Evolutionary conservation across 2,113 vertebrate genomes (phyloP), one percentile per base, ranked within the genome.

Genomic region (Cinclus mexicanus): DNA sequence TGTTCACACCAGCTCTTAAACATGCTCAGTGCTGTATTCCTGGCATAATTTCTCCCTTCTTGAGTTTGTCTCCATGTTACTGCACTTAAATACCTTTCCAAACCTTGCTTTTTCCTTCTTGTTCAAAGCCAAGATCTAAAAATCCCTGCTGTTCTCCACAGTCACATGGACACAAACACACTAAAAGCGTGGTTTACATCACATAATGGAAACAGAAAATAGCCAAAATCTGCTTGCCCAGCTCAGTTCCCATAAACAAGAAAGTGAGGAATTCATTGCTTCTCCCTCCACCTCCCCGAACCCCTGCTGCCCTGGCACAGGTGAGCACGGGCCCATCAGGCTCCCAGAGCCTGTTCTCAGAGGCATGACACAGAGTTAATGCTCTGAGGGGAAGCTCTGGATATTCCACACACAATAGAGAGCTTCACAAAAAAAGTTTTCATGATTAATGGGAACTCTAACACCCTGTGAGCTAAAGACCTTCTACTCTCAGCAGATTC

Each of bases 301-400:
- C 1, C 47, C 33, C 47, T 21, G 37, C 80, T 76, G 50, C 87
- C 55, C 61, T 42, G 65, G 56, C 31, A 14, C 37, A 16, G 59
- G 39, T 3, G 1, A n/a, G 25, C 7, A 14, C 0, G 2, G 42
- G 2, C 56, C 21, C 53, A 13, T 5, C 61, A 6, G 26, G 33
- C 47, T 89, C 69, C 46, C 74, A 63, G 35, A 46, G 63, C 2
- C 0, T 6, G 8, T 14, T 41, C 39, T 12, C 31, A 4, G 31
- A 4, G 21, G 55, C n/a, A 35, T 1, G 0, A 22, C 65, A 31
- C 24, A 1, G 71, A 39, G 28, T 5, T 26, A 61, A 10, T 0
- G 0, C 35, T 31, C 55, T 6, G 5, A 69, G 55, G 18, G 80
- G 23, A 8, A 46, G 42, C 28, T 76, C 49, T 64, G 52, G 16